Base-by-base conservation (phyloP, 2,888 invertebrate genomes). In the Athalia circularis region DNA sequence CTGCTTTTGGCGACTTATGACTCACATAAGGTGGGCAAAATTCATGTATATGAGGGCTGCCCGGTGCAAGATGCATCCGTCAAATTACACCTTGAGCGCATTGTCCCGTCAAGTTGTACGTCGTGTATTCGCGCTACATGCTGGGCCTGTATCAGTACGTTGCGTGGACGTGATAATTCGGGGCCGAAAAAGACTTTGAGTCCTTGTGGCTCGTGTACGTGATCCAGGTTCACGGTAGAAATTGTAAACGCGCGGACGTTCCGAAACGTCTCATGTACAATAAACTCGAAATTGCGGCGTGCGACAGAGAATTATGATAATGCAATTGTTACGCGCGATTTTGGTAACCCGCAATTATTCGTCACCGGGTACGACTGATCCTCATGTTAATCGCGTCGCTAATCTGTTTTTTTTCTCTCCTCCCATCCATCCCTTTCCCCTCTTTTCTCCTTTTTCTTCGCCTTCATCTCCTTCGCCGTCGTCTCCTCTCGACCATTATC, bases 241-340 rank as follows among this genome's bases (percentile, higher is more conserved):
- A 29, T 29, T 29, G 1, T 29, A 29, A 0, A 13, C 13, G 13
- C 15, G 29, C 11, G 8, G 8, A 6, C 6, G 43, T 45, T 65
- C 11, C n/a, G 29, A 29, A 29, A 29, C 29, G 29, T n/a, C n/a
- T n/a, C n/a, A n/a, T n/a, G n/a, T 64, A 59, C 8, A 64, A 13
- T 5, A 13, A 15, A 9, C 43, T 9, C 52, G n/a, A 9, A 45
- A 45, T 72, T 48, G 48, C 11, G 48, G 43, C 9, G 11, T 29
- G 15, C 50, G 50, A 13, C 52, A 45, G 15, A 68, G 74, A 78
- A 78, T 78, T 78, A 78, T 78, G 78, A 54, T 78, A 78, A 78
- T 78, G 78, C 59, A 77, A 77, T 78, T 78, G 78, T 74, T 62
- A 65, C 78, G 78, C 78, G 74, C 74, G 29, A 75, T 78, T 78